Base-by-base conservation (phyloP, 2,888 invertebrate genomes). In the Drosophila meridionalis region DNA sequence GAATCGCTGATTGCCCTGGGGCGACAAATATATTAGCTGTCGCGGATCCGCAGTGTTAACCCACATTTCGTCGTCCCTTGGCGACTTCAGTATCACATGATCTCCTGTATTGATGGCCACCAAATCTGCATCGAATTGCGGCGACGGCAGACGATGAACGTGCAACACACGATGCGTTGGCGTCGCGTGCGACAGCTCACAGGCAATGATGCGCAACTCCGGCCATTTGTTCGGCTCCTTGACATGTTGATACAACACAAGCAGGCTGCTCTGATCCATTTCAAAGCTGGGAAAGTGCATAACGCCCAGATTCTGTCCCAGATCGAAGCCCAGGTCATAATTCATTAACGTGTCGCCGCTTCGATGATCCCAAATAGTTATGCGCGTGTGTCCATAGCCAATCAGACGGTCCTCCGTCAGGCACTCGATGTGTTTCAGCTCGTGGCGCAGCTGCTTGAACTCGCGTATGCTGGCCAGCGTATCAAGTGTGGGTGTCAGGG, bases 341-440 rank as follows among this genome's bases (percentile, higher is more conserved):
- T 92, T 92, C 87, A 92, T 91, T 9, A 93, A 78, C 9, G 91
- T 91, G 73, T 93, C 93, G 4, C 93, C 93, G 48, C 92, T 93
- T 56, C 91, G 92, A 79, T 93, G 92, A 82, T 93, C 92, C 93
- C 93, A 93, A 60, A 93, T 89, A 1, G 93, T 92, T 14, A 93
- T 73, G 32, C 92, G 92, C 4, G 90, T 85, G 4, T 86, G 82
- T 0, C 93, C 93, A 50, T 93, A 93, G 4, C 93, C 93, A 69
- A 93, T 89, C 12, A 93, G 66, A 60, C 92, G 92, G 59, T 93
- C 92, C 73, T 93, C 93, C 83, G 73, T 82, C 30, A 92, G 80
- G 60, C 92, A 92, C 69, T 93, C 92, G 53, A 93, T 80, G 69
- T 91, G 90, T 3, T 79, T 82, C 28, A 93, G 82, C 48, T 89